These are phyloP conservation scores for Morpho helenor DNA, from an alignment of 2,888 invertebrate genomes.

Conservation along the genomic window DNA sequence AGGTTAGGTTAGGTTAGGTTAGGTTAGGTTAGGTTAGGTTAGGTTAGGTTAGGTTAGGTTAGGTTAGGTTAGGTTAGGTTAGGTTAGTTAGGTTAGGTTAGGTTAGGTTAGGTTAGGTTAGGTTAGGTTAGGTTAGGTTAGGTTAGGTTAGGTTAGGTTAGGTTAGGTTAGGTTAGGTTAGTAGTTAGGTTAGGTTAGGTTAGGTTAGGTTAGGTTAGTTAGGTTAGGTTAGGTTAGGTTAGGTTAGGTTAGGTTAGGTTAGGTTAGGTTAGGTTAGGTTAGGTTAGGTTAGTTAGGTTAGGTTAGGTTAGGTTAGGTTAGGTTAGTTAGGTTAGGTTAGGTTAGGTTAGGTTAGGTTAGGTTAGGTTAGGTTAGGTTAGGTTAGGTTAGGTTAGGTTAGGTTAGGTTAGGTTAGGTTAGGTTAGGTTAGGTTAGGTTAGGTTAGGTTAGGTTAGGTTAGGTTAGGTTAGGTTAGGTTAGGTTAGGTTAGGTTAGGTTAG, in stretches of 20 bases:
- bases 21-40: constrained; percentile 17
- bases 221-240: constrained; percentile 19
- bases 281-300: constrained; percentile 22
- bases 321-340: constrained; percentile 30
- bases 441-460: constrained; percentile 16
- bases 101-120: constrained; percentile 15
- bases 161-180: constrained; percentile 15
- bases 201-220: constrained; percentile 18
- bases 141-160: constrained; percentile 15
- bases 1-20: constrained; percentile 18
- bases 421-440: no score
- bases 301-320: constrained; percentile 14
- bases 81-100: constrained; percentile 27
- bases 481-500: constrained; percentile 20
- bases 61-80: constrained; percentile 21
- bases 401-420: constrained; percentile 9
- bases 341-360: constrained; percentile 7
- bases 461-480: constrained; percentile 20
- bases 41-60: constrained; percentile 26
- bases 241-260: constrained; percentile 20
- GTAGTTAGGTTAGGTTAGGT: constrained; percentile 14
- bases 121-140: constrained; percentile 18
- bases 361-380: constrained; percentile 27
- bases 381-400: constrained; percentile 25
- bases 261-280: constrained; percentile 22